A percentile compares a stretch with the other conserved stretches of the same genome.
phyloP scores from a whole-genome alignment of 2,797 vertebrate species.

The Merluccius polli region DNA sequence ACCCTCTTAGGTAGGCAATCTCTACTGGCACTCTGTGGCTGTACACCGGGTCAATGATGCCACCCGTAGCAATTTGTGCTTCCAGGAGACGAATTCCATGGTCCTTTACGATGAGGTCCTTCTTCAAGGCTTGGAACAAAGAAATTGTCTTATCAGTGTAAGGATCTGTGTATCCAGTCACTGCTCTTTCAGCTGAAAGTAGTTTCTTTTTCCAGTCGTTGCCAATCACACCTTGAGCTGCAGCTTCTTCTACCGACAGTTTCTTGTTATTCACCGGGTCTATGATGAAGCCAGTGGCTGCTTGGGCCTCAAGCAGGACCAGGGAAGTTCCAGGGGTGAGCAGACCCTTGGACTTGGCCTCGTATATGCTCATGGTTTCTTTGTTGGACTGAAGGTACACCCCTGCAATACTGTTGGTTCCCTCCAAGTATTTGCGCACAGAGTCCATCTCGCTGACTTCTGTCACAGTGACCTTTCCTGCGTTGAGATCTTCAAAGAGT shows the following conservation, averaged over 20 bases:
- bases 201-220: conserved; percentile 28
- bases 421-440: conserved; percentile 68
- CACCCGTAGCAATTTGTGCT: conserved; percentile 68
- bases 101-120: conserved; percentile 34
- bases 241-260: conserved; percentile 32
- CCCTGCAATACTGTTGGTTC: conserved; percentile 67
- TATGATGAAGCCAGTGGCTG: conserved; percentile 40
- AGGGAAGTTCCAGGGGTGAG: conserved; percentile 36
- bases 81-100: conserved; percentile 42
- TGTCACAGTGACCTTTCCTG: conserved; percentile 67
- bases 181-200: conserved; percentile 33
- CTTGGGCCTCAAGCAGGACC: conserved; percentile 34
- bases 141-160: conserved; percentile 33
- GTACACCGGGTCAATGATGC: conserved; percentile 72
- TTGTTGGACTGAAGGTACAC: conserved; percentile 28
- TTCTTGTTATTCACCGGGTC: conserved; percentile 34
- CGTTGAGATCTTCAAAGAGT: conserved; percentile 66
- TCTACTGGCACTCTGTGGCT: conserved; percentile 75
- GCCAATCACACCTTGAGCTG: conserved; percentile 25
- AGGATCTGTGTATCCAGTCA: conserved; percentile 32
- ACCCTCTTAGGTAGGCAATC: conserved; percentile 70
- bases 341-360: conserved; percentile 30
- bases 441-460: conserved; percentile 70
- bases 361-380: conserved; percentile 29
- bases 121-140: conserved; percentile 37